phyloP scores from a whole-genome alignment of 2,888 invertebrate genomes.

The Nymphalis urticae region DNA sequence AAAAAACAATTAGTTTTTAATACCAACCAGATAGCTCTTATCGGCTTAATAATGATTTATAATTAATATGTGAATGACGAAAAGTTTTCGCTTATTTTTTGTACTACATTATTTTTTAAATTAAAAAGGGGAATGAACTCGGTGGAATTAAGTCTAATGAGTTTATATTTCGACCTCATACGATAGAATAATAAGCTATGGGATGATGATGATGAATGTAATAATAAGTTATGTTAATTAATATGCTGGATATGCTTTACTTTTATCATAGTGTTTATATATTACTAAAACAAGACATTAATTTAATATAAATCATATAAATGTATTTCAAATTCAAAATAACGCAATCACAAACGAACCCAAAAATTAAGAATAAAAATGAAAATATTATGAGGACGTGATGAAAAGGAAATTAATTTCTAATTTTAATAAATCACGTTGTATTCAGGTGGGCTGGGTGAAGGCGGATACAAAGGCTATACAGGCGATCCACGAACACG shows the following conservation, averaged over 20 bases:
- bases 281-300: too few relatives aligned
- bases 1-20: not conserved
- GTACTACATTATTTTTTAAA: too few relatives aligned
- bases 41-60: not conserved
- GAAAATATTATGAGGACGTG: not conserved
- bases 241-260: too few relatives aligned
- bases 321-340: too few relatives aligned
- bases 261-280: not conserved
- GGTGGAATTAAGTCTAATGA: too few relatives aligned
- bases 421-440: slow-evolving; percentile 27
- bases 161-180: too few relatives aligned
- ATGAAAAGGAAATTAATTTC: slow-evolving; percentile 5
- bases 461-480: slow-evolving; percentile 92
- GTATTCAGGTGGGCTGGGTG: slow-evolving; percentile 89
- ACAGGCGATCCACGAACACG: slow-evolving; percentile 92
- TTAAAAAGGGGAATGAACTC: too few relatives aligned
- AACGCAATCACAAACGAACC: too few relatives aligned
- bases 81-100: not conserved
- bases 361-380: not conserved
- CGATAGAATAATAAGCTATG: too few relatives aligned
- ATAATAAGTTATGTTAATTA: too few relatives aligned
- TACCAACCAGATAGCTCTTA: not conserved
- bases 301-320: too few relatives aligned
- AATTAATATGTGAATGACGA: not conserved
- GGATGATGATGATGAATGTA: too few relatives aligned